phyloP scores from a whole-genome alignment of 2,113 vertebrate species.

The Bambusicola thoracicus region DNA sequence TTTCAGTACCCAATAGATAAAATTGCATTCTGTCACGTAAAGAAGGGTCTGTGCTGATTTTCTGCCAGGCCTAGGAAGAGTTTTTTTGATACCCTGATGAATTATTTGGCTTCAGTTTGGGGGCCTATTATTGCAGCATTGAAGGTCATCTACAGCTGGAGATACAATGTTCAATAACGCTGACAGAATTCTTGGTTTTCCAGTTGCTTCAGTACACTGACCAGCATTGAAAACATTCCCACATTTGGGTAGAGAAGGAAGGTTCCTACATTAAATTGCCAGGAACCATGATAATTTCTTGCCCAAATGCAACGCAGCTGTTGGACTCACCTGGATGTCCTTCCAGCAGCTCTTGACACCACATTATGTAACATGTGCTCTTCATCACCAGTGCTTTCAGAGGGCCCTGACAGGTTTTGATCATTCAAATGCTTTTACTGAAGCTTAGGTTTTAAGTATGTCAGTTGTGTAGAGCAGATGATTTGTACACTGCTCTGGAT shows the following conservation, averaged over 20 bases:
- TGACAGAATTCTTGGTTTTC: not conserved
- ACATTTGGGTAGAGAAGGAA: not conserved
- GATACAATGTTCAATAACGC: not conserved
- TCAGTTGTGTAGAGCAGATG: not conserved
- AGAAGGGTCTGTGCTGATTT: not conserved
- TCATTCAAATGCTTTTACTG: not conserved
- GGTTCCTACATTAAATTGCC: not conserved
- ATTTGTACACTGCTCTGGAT: not conserved
- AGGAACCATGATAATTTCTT: not conserved
- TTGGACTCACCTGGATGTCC: not conserved
- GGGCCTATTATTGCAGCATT: not conserved
- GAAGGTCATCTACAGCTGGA: not conserved
- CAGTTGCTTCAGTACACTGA: rapidly evolving
- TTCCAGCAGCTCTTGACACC: not conserved
- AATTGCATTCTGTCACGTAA: not conserved
- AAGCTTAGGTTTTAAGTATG: not conserved
- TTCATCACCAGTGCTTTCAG: not conserved
- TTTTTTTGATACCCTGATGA: not conserved
- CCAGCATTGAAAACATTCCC: not conserved
- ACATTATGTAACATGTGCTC: rapidly evolving
- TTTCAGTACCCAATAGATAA: not conserved
- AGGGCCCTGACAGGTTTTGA: not conserved
- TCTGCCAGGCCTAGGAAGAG: not conserved
- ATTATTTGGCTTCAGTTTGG: not conserved
- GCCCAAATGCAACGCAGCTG: not conserved